A percentile compares a stretch with the other conserved stretches of the same genome.
phyloP scores from a whole-genome alignment of 2,888 invertebrate genomes.

The Eupelmus urozonus region DNA sequence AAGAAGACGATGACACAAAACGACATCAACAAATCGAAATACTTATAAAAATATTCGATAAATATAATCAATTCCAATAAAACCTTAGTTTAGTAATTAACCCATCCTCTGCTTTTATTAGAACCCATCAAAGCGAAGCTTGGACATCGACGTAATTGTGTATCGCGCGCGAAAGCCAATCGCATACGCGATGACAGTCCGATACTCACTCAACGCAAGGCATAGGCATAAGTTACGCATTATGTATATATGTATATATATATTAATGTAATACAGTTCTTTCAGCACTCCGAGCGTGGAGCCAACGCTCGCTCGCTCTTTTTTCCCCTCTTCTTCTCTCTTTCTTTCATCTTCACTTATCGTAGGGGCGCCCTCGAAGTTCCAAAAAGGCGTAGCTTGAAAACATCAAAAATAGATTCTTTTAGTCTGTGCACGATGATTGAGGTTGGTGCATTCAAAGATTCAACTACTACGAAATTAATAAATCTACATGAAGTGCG shows the following conservation, averaged over 20 bases:
- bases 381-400: neutral
- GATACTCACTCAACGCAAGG: constrained; percentile 43
- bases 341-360: neutral
- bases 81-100: too few species aligned
- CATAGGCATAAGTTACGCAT: constrained; percentile 41
- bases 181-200: constrained; percentile 7
- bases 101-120: too few species aligned
- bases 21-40: too few species aligned
- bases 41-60: too few species aligned
- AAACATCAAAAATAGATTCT: neutral
- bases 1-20: neutral
- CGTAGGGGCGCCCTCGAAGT: constrained; percentile 6
- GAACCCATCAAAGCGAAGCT: too few species aligned
- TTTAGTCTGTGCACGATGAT: neutral
- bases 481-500: too few species aligned
- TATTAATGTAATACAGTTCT: constrained; percentile 30
- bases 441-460: too few species aligned
- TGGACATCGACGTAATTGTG: neutral
- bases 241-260: constrained; percentile 29
- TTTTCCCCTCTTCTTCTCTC: neutral
- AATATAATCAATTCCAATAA: too few species aligned
- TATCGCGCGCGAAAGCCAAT: constrained; percentile 33
- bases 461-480: too few species aligned
- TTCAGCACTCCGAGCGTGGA: neutral
- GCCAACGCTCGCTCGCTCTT: too few species aligned